Base-by-base conservation (phyloP, 2,797 vertebrate genomes). In the Chelmon rostratus region DNA sequence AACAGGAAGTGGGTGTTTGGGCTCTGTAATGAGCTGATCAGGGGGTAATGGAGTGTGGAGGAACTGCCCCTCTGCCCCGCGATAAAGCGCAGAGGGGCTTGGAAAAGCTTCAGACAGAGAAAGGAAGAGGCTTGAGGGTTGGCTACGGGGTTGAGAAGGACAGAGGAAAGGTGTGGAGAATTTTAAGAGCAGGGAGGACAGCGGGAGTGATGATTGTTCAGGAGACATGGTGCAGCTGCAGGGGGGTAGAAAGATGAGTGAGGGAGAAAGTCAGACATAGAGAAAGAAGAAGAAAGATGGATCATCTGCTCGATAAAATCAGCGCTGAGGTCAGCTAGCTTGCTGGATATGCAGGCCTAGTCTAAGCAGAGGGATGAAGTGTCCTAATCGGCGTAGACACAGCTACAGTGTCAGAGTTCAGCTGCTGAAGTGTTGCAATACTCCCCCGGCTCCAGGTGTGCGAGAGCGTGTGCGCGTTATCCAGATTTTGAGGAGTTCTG, bases 1-100 rank as follows among this genome's bases (percentile, higher is more conserved):
- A 87, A 88, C 91, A 94, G 95, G 94, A 95, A 93, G 92, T 92
- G 86, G 76, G 81, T 93, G 92, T 92, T 94, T 93, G 83, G 89
- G 89, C 79, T 88, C 79, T 76, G 76, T 93, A 94, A 90, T 93
- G 90, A 94, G 87, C 92, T 90, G 90, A 92, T 94, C 72, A 37
- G 72, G 63, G 68, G 86, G 89, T 88, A 93, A 93, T 94, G 92
- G 85, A 91, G 90, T 90, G 87, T 89, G 87, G 82, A 87, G 78
- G 85, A 86, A 79, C 87, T 85, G 85, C 91, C 84, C 84, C 81
- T 88, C 73, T 89, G 83, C 76, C 81, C 81, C 54, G 8, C 74
- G 78, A 86, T 81, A 77, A 80, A 83, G 78, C 64, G 16, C 81
- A 77, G 71, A 88, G 74, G 61, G 74, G 54, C 62, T 66, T 75